Conservation (phyloP, 2,888 invertebrate genomes). For the Drosophila siamana region DNA sequence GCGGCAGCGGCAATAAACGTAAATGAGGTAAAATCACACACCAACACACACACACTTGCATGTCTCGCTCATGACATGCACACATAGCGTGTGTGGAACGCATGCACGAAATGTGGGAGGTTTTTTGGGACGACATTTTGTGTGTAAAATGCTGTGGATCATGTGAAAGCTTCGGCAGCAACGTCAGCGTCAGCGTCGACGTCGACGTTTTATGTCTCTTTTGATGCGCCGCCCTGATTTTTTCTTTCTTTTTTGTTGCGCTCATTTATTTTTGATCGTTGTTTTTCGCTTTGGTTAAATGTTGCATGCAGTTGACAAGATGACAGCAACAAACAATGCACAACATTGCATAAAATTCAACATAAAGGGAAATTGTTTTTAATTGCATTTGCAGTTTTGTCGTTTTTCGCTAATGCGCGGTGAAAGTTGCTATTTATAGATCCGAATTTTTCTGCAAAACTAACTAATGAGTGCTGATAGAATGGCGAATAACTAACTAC, state of each 20-base stretch:
- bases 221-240: slow-evolving; percentile 36
- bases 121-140: slow-evolving; percentile 46
- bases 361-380: slow-evolving; percentile 56
- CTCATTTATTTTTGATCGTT: slow-evolving; percentile 61
- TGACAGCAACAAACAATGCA: slow-evolving; percentile 52
- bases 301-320: slow-evolving; percentile 81
- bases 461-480: slow-evolving; percentile 27
- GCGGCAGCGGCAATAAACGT: slow-evolving; percentile 37
- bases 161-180: slow-evolving; percentile 59
- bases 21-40: slow-evolving; percentile 65
- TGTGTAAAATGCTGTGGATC: slow-evolving; percentile 23
- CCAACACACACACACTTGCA: slow-evolving; percentile 15
- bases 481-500: slow-evolving; percentile 23
- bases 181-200: slow-evolving; percentile 19
- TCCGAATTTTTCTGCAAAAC: slow-evolving; percentile 9
- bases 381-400: slow-evolving; percentile 38
- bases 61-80: slow-evolving; percentile 5
- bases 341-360: slow-evolving; percentile 41
- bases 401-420: slow-evolving; percentile 37
- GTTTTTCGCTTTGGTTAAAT: slow-evolving; percentile 59
- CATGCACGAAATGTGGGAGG: slow-evolving; percentile 64
- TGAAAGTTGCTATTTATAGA: slow-evolving; percentile 53
- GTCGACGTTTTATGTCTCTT: slow-evolving; percentile 21
- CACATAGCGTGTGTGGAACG: slow-evolving; percentile 57
- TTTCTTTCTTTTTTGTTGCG: slow-evolving; percentile 3